Base-by-base conservation (phyloP, 2,113 vertebrate genomes). In the Columba livia region DNA sequence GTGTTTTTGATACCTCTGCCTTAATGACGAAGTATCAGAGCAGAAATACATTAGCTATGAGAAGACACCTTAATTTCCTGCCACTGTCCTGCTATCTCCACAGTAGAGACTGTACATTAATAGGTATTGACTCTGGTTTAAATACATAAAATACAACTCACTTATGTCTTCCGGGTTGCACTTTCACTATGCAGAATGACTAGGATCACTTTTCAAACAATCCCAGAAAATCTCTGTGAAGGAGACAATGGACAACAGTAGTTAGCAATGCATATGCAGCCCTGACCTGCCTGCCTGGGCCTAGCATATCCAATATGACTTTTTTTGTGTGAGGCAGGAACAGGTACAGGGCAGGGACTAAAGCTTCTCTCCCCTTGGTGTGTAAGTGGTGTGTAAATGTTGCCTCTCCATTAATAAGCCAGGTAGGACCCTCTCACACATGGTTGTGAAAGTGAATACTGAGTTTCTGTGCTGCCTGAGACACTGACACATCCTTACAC, bases 391-490 rank as follows among this genome's bases (percentile, higher is more conserved):
- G 28, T 48, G 28, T 47, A 57, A 53, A 14, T 11, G 29, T 66
- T 50, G 28, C 38, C 32, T 54, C 50, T 51, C 20, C 38, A n/a
- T 44, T 44, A 82, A 78, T 8, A 20, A 56, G 24, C 38, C 69
- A 40, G 24, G 24, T 21, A 26, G 56, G 40, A 23, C 40, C 15
- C 25, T 14, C 8, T 58, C 38, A 40, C 17, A 69, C 11, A 14
- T 0, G 0, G n/a, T 40, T 3, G 0, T 53, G 23, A 71, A 61
- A 80, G 34, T 0, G 0, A 31, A 19, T 44, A 32, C 28, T 40
- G 66, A n/a, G 21, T 26, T 79, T 92, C 58, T 57, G 18, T 73
- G 47, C 50, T 67, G 58, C 38, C 60, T 40, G 42, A 75, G 42
- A 25, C 44, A 66, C 34, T 66, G 40, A 18, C 13, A 9, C 4